These are phyloP conservation scores for Holacanthus passer DNA, from an alignment of 2,113 vertebrate genomes.

Conservation along the genomic window DNA sequence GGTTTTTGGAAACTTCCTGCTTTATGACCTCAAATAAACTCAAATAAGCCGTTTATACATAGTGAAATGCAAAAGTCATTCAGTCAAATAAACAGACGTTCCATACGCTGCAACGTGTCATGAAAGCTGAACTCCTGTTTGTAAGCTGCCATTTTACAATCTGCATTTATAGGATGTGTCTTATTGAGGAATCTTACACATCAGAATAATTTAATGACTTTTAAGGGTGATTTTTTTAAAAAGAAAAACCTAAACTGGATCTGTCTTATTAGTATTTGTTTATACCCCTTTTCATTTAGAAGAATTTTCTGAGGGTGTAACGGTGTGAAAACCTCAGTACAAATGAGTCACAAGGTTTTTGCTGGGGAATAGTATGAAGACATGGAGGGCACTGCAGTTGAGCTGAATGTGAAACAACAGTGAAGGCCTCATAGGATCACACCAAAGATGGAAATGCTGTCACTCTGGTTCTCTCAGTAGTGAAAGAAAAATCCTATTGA, in stretches of 20 bases:
- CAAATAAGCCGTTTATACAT: constrained; percentile 33
- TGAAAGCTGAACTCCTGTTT: not conserved
- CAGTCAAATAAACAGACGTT: constrained; percentile 25
- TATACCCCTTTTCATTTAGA: not conserved
- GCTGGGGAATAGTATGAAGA: not conserved
- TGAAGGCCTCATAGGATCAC: no score
- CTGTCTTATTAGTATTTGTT: no score
- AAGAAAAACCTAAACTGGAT: not conserved
- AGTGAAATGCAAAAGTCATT: not conserved
- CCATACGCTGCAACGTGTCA: not conserved
- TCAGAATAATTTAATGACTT: not conserved
- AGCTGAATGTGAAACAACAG: no score
- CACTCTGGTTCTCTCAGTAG: not conserved
- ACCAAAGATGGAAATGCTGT: not conserved
- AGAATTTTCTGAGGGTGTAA: not conserved
- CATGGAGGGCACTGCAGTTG: not conserved
- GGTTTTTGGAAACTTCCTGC: constrained; percentile 32
- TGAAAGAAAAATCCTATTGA: not conserved
- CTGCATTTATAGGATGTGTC: not conserved
- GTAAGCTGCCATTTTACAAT: not conserved
- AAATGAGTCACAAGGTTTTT: not conserved
- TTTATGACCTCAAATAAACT: constrained; percentile 38
- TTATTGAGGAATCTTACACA: not conserved
- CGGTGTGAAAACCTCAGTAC: not conserved
- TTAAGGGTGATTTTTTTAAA: not conserved